Evolutionary conservation across 2,113 vertebrate species (phyloP).

Genomic region (Coreoperca whiteheadi): DNA sequence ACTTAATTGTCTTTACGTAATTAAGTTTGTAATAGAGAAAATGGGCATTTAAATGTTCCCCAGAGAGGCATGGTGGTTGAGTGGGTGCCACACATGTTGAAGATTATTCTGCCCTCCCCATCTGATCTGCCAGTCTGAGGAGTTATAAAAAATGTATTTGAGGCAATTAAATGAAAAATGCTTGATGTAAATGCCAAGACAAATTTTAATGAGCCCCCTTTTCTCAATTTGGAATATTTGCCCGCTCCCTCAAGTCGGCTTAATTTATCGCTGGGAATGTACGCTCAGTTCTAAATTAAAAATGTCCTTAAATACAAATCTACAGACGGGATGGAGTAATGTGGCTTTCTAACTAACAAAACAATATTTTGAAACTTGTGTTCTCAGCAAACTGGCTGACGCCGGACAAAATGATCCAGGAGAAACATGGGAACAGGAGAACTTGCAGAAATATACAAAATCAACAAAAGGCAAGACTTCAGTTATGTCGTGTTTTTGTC

Average conservation of each 20-base stretch:
- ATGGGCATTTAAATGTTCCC: constrained; percentile 76
- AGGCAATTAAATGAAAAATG: constrained; percentile 79
- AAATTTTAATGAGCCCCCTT: constrained; percentile 78
- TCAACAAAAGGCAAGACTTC: constrained; percentile 8
- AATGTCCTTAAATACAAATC: constrained; percentile 64
- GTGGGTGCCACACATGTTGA: constrained; percentile 83
- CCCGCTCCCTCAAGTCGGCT: constrained; percentile 56
- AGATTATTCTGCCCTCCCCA: constrained; percentile 77
- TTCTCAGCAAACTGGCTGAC: constrained; percentile 50
- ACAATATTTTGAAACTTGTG: constrained; percentile 64
- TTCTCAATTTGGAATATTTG: constrained; percentile 64
- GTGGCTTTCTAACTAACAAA: constrained; percentile 65
- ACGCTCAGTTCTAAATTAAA: constrained; percentile 63
- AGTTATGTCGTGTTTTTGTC: background rate
- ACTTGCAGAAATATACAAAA: constrained; percentile 31
- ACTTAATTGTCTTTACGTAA: constrained; percentile 82
- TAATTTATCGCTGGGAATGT: constrained; percentile 63
- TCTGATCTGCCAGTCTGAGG: constrained; percentile 72
- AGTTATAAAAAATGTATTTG: constrained; percentile 81
- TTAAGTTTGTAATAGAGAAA: constrained; percentile 81
- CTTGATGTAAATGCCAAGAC: constrained; percentile 80
- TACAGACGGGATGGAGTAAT: constrained; percentile 54
- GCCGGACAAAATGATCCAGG: constrained; percentile 39
- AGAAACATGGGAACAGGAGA: constrained; percentile 28
- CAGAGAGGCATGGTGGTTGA: constrained; percentile 68